phyloP scores from a whole-genome alignment of 2,888 invertebrate species.

The Pollenia labialis region DNA sequence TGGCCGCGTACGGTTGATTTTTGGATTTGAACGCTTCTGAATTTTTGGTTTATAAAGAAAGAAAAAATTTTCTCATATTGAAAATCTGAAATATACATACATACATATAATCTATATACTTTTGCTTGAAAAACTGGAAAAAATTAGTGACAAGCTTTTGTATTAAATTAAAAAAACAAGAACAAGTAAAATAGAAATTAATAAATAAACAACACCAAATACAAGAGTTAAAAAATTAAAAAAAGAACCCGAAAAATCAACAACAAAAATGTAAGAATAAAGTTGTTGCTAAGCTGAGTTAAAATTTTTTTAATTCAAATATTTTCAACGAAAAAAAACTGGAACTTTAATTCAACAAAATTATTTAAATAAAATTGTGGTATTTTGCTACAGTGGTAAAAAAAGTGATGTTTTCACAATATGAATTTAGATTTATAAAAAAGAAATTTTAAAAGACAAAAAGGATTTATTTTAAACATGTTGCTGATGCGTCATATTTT shows the following conservation, averaged over 20 bases:
- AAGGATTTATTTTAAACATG: background rate
- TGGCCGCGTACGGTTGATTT: slow-evolving; percentile 82
- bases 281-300: slow-evolving; percentile 57
- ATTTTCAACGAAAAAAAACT: slow-evolving; percentile 4
- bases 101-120: no score
- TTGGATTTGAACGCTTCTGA: slow-evolving; percentile 75
- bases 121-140: background rate
- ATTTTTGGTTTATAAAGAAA: slow-evolving; percentile 37
- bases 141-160: slow-evolving; percentile 14
- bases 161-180: slow-evolving; percentile 2
- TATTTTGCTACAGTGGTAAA: no score
- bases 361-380: no score
- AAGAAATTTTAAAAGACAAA: background rate
- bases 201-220: slow-evolving; percentile 1
- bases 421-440: no score
- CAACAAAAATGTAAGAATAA: background rate
- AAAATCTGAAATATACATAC: background rate
- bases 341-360: no score
- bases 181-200: background rate
- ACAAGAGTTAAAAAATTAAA: background rate
- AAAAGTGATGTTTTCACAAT: no score
- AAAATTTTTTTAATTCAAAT: slow-evolving; percentile 6
- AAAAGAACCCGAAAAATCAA: background rate
- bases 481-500: slow-evolving; percentile 64
- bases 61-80: background rate